Base-by-base conservation (phyloP, 2,113 vertebrate genomes). In the Talpa occidentalis region DNA sequence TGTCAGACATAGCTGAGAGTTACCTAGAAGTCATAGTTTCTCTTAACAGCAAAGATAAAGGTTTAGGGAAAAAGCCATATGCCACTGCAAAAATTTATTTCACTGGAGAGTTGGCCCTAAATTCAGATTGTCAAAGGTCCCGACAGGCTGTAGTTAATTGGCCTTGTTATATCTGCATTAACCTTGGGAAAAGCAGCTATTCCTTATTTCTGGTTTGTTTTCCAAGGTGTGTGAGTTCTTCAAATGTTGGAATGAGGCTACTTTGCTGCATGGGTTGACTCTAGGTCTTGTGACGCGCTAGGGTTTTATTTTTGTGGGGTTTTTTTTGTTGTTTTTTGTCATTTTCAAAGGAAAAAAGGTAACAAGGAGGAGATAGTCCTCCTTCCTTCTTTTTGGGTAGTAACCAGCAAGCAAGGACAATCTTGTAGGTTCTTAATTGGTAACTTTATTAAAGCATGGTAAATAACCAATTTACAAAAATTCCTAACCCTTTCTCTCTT, bases 191-290 rank as follows among this genome's bases (percentile, higher is more conserved):
- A 81, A 83, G 44, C 19, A 78, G 37, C 44, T 10, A 42, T 66
- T 47, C 4, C 47, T 90, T 47, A n/a, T 35, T 94, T 88, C 79
- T 42, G 15, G 24, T 92, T 89, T 91, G 66, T 84, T 90, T 93
- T 66, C 87, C 88, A 89, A 67, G 67, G 81, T 90, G 73, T 96
- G 84, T 62, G 88, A 56, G 76, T 72, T 72, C 88, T 94, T 94
- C 62, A 74, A 88, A 40, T 47, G 40, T 72, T 67, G 83, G 60
- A 95, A 83, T 87, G 81, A 74, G 85, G 24, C 54, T 92, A 1
- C 76, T 93, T 93, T 69, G 15, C 90, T 80, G 84, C 59, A 30
- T 74, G 22, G 83, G 77, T 87, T 89, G 72, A 91, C 88, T 87
- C 19, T 49, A 44, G 35, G 42, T 90, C 91, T 77, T 67, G 7